Percentiles rank a stretch among this genome's conserved stretches.
These are phyloP conservation scores for Zonotrichia albicollis DNA, from an alignment of 2,797 vertebrate genomes.

Conservation along the genomic window DNA sequence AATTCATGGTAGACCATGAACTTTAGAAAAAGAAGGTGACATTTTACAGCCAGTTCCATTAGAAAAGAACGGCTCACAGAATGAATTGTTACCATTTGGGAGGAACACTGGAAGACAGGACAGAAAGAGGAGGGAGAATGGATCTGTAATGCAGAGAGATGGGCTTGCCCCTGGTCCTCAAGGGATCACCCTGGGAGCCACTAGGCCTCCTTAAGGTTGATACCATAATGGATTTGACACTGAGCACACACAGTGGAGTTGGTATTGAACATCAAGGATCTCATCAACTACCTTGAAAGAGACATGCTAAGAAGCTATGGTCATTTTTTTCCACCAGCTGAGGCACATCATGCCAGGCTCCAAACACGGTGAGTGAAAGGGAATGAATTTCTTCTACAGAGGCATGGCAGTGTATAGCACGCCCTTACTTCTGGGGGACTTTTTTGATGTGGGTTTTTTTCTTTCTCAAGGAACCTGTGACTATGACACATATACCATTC, in stretches of 20 bases:
- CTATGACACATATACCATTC: neutral
- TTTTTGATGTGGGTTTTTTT: neutral
- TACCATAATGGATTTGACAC: neutral
- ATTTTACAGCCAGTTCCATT: neutral
- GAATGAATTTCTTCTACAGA: neutral
- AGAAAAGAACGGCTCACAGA: neutral
- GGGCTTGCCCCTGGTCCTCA: neutral
- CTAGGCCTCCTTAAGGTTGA: neutral
- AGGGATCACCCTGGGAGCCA: neutral
- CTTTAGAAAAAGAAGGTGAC: neutral
- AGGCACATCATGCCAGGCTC: neutral
- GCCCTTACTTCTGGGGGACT: neutral
- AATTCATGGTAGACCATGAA: neutral
- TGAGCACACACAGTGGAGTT: neutral
- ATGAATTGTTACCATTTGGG: neutral
- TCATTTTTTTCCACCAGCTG: neutral
- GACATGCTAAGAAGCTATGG: neutral
- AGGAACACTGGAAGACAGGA: neutral
- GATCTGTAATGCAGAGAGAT: neutral
- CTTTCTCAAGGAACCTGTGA: neutral
- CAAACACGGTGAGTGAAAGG: neutral
- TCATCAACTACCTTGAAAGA: neutral
- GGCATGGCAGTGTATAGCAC: neutral
- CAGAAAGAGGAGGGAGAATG: neutral
- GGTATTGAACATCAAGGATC: neutral